Evolutionary conservation across 2,888 invertebrate genomes (phyloP).

Genomic region (Leptinotarsa peninsularis): DNA sequence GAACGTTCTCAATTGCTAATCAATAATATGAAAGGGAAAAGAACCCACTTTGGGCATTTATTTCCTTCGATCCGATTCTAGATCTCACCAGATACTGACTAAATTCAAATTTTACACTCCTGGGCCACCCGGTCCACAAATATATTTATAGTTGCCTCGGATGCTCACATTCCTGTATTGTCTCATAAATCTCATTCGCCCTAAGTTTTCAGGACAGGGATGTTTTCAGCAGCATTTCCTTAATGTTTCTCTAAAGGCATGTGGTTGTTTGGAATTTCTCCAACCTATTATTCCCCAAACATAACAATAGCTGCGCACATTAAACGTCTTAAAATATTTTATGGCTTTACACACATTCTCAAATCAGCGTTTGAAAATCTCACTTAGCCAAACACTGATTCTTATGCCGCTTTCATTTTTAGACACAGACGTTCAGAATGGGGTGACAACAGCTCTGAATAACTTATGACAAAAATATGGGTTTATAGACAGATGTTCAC

Average conservation of each 20-base stretch:
- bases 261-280: slow-evolving; percentile 17
- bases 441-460: slow-evolving; percentile 39
- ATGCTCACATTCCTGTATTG: slow-evolving; percentile 7
- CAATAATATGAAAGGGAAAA: no score
- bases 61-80: background rate
- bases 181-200: slow-evolving; percentile 14
- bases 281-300: slow-evolving; percentile 7
- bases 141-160: slow-evolving; percentile 1
- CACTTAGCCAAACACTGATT: slow-evolving; percentile 39
- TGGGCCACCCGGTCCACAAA: background rate
- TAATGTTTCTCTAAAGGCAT: slow-evolving; percentile 13
- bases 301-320: slow-evolving; percentile 8
- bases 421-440: slow-evolving; percentile 31
- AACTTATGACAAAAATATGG: slow-evolving; percentile 44
- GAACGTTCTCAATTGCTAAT: no score
- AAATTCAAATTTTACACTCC: background rate
- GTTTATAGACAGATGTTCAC: slow-evolving; percentile 34
- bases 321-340: slow-evolving; percentile 16
- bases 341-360: slow-evolving; percentile 19
- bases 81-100: no score
- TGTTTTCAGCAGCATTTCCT: slow-evolving; percentile 16
- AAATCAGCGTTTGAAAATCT: slow-evolving; percentile 36
- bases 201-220: slow-evolving; percentile 7
- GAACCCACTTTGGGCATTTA: background rate
- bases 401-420: slow-evolving; percentile 38